Base-by-base conservation (phyloP, 2,113 vertebrate genomes). In the Mixornis gularis region DNA sequence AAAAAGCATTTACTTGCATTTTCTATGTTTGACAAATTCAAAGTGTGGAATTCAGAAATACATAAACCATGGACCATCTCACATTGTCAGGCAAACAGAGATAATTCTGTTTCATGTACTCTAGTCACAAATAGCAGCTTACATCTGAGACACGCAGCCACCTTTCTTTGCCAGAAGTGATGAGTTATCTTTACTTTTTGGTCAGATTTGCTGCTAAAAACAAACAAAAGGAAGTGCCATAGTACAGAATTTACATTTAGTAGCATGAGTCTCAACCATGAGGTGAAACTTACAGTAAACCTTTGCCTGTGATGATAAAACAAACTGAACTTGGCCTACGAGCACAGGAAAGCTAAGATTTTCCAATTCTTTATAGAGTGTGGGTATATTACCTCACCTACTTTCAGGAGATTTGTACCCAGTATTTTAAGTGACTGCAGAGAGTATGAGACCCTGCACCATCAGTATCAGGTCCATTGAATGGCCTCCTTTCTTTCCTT, bases 191-290 rank as follows among this genome's bases (percentile, higher is more conserved):
- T 70, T 27, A 58, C 12, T 6, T 58, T 90, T 79, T 46, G 12
- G 12, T 86, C 46, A 68, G 27, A 62, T 53, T 77, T 79, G 6
- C n/a, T 72, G 19, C 16, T 40, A 72, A 72, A 85, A 76, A n/a
- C 13, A 79, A 73, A 38, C 1, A 0, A 56, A 81, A 29, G 13
- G 10, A 87, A 32, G 7, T 7, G 1, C 14, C 12, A 11, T 29
- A 66, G 5, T 29, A 79, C 0, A 0, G 17, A 25, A 24, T 25
- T 46, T 60, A 5, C 3, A 5, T 38, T 71, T 34, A 41, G 5
- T 52, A 88, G 41, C 63, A 49, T 0, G 2, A 55, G 24, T 64
- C 27, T 82, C 41, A 94, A 7, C 22, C 16, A 36, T 48, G 24
- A 83, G 14, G 24, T 76, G 20, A 40, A 6, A 46, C 8, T 85